Evolutionary conservation across 2,888 invertebrate genomes (phyloP).

Genomic region (Lepidochitona cinerea): DNA sequence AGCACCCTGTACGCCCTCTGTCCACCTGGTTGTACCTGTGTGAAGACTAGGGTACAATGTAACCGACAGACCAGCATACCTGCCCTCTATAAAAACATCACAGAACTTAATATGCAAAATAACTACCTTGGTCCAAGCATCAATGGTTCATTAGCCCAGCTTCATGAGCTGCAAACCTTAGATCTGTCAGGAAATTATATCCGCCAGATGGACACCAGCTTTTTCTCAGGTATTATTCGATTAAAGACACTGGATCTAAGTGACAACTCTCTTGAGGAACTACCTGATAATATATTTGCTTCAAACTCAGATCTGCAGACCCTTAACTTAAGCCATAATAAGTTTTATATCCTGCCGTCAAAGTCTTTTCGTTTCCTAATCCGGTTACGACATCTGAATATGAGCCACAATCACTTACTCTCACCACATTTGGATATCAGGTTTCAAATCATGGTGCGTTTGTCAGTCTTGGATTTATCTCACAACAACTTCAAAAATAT

Average conservation of each 20-base stretch:
- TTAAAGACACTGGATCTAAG: constrained; percentile 30
- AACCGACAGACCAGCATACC: background rate
- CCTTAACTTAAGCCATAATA: constrained; percentile 48
- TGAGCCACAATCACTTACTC: constrained; percentile 42
- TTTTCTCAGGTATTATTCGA: constrained; percentile 27
- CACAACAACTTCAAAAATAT: constrained; percentile 41
- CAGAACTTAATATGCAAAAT: constrained; percentile 26
- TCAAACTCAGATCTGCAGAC: constrained; percentile 33
- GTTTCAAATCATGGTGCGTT: constrained; percentile 43
- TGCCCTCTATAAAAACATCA: background rate
- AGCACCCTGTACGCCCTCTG: no score
- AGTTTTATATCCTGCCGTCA: constrained; percentile 35
- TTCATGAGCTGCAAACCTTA: constrained; percentile 29
- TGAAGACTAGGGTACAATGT: background rate
- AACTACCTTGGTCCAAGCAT: constrained; percentile 37
- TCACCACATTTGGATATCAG: constrained; percentile 38
- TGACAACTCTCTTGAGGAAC: constrained; percentile 35
- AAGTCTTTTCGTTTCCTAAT: constrained; percentile 30
- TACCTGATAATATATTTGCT: constrained; percentile 41
- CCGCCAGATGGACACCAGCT: constrained; percentile 23
- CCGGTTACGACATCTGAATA: constrained; percentile 39
- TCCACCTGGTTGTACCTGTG: constrained; percentile 20
- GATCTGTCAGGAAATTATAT: constrained; percentile 39
- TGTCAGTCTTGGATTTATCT: constrained; percentile 48
- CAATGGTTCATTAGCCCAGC: constrained; percentile 35